phyloP scores from a whole-genome alignment of 2,113 vertebrate species.

The Cynocephalus volans region DNA sequence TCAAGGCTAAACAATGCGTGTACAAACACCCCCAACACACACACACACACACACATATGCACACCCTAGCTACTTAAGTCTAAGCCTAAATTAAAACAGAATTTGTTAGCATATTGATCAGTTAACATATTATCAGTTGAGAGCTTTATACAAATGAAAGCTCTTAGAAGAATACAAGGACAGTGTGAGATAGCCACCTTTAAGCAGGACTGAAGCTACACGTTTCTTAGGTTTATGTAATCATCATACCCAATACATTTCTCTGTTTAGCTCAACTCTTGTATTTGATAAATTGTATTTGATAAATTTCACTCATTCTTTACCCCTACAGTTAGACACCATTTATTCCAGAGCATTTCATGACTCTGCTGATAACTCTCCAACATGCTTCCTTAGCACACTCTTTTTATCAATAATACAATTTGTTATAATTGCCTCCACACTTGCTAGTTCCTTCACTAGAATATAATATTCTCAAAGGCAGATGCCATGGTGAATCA shows the following conservation, averaged over 20 bases:
- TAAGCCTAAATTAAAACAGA: constrained; percentile 14
- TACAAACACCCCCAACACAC: background rate
- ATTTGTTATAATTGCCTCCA: background rate
- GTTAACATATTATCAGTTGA: background rate
- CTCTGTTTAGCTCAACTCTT: background rate
- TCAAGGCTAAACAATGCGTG: background rate
- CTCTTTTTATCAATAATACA: background rate
- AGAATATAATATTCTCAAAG: background rate
- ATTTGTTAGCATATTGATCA: constrained; percentile 28
- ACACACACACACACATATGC: background rate
- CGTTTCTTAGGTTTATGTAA: background rate
- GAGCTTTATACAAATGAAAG: constrained; percentile 27
- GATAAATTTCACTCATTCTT: background rate
- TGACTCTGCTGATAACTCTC: background rate
- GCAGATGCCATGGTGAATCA: background rate
- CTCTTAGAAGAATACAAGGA: background rate
- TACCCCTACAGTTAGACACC: background rate
- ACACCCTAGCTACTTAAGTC: background rate
- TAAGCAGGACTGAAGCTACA: background rate
- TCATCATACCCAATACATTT: background rate
- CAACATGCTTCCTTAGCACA: background rate
- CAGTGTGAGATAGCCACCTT: background rate
- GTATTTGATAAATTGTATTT: background rate
- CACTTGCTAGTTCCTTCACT: background rate
- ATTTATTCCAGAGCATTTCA: background rate